Conservation (phyloP, 2,797 vertebrate genomes). For the Tarsius wallacei region DNA sequence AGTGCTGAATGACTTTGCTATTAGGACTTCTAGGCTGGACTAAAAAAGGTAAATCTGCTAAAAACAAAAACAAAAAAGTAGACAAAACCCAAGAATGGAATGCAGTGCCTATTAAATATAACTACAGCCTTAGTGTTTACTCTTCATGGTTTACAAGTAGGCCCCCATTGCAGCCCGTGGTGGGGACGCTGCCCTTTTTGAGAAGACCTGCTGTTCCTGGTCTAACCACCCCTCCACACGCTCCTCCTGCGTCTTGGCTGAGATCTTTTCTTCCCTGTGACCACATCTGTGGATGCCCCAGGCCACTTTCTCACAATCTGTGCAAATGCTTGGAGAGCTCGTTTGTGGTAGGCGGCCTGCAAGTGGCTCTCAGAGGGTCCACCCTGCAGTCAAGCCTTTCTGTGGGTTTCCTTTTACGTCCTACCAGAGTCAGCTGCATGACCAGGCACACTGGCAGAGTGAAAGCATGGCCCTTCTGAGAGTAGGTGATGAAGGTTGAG, state of each 20-base stretch:
- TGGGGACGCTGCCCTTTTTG: background rate
- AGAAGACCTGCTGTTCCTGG: background rate
- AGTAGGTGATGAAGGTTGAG: too few relatives aligned
- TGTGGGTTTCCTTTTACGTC: background rate
- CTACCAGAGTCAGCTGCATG: too few relatives aligned
- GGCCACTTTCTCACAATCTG: background rate
- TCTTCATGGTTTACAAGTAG: too few relatives aligned
- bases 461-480: background rate
- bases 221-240: background rate
- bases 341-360: background rate
- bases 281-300: background rate
- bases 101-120: background rate
- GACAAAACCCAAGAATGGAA: background rate
- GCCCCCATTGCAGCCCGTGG: background rate
- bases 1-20: background rate
- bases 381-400: background rate
- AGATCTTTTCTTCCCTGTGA: background rate
- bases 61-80: constrained; percentile 11
- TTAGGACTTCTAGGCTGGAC: background rate
- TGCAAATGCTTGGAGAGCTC: background rate
- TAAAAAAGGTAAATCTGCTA: constrained; percentile 17
- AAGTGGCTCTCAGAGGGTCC: background rate
- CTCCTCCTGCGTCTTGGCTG: background rate
- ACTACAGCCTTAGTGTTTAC: background rate
- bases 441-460: background rate